phyloP scores from a whole-genome alignment of 2,113 vertebrate genomes.

The Phylloscopus trochiloides region DNA sequence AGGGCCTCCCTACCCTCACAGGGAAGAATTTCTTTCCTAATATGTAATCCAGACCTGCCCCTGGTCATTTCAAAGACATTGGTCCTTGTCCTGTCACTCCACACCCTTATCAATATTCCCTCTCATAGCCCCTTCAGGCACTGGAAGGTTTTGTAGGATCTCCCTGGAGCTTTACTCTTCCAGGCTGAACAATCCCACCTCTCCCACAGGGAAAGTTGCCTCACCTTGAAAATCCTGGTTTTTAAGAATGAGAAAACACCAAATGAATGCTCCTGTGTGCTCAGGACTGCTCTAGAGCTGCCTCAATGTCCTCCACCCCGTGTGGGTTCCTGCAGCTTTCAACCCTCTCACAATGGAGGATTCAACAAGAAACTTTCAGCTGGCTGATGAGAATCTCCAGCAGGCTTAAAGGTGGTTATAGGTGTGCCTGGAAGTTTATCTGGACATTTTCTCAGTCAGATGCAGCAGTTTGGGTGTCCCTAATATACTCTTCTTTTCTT shows the following conservation, averaged over 20 bases:
- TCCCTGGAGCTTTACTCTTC: not conserved
- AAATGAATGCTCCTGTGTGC: not conserved
- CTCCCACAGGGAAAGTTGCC: not conserved
- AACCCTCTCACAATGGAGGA: not conserved
- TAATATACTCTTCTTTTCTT: not conserved
- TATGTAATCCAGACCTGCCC: not conserved
- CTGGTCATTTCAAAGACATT: not conserved
- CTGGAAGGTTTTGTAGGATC: not conserved
- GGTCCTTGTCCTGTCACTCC: not conserved
- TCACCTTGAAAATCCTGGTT: not conserved
- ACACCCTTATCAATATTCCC: fast-evolving
- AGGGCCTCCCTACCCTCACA: not conserved
- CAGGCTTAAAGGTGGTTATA: not conserved
- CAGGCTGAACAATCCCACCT: not conserved
- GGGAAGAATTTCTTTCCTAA: not conserved
- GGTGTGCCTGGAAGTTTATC: not conserved
- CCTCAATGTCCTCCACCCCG: not conserved
- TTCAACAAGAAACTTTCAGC: not conserved
- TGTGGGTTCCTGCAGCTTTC: fast-evolving
- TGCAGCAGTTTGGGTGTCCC: not conserved
- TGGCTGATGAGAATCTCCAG: not conserved
- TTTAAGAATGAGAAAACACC: not conserved
- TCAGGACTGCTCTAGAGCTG: not conserved
- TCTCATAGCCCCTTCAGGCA: not conserved
- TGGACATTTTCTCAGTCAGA: not conserved